Conservation (phyloP, 2,888 invertebrate species). For the Acrobasis repandana region DNA sequence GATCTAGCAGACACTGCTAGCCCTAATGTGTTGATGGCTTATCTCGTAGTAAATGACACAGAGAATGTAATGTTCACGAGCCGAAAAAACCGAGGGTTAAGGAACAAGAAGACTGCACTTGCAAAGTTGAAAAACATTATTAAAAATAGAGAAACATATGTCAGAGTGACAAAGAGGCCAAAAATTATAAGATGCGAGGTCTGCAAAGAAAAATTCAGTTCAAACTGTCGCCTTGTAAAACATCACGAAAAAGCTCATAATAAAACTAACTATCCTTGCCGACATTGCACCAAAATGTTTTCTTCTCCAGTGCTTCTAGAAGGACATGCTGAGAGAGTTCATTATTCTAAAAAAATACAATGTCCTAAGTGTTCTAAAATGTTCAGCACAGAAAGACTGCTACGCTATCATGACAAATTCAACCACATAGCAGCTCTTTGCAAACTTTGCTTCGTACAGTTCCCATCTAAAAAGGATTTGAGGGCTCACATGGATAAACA, state of each 20-base stretch:
- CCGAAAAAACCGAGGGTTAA: constrained; percentile 37
- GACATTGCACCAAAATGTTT: constrained; percentile 58
- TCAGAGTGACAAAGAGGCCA: constrained; percentile 38
- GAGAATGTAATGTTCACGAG: constrained; percentile 55
- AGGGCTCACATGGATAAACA: constrained; percentile 60
- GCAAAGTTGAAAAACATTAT: constrained; percentile 51
- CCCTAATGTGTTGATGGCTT: constrained; percentile 47
- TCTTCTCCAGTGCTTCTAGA: constrained; percentile 43
- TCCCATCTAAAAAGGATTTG: constrained; percentile 57
- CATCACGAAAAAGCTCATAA: constrained; percentile 58
- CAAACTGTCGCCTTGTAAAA: constrained; percentile 41
- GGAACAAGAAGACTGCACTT: constrained; percentile 48
- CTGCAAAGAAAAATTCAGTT: constrained; percentile 52
- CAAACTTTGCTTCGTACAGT: constrained; percentile 56
- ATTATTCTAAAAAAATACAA: constrained; percentile 56
- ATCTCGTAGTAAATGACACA: constrained; percentile 48
- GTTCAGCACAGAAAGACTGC: constrained; percentile 58
- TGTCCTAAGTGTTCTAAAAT: constrained; percentile 60
- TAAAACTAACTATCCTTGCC: constrained; percentile 46
- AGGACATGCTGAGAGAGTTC: constrained; percentile 57
- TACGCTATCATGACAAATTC: constrained; percentile 53
- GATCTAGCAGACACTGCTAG: constrained; percentile 40
- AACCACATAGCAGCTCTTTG: constrained; percentile 57
- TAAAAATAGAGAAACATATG: constrained; percentile 44
- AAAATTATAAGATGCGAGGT: constrained; percentile 47